A percentile compares a stretch with the other conserved stretches of the same genome.
Conservation (phyloP, 1,140 invertebrate species). For the Drosophila murphyi region DNA sequence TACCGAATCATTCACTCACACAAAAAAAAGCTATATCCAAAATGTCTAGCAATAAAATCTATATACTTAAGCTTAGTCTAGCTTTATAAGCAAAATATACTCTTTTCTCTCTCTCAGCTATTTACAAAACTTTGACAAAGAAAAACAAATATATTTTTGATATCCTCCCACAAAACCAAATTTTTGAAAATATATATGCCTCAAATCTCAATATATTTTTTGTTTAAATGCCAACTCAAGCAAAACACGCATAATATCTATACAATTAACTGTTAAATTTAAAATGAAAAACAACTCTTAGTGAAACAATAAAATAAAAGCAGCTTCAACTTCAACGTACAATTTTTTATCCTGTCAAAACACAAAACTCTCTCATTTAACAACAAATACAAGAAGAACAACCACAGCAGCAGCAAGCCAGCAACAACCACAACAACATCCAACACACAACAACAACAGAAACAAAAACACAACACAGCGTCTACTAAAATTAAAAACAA, state of each 20-base stretch:
- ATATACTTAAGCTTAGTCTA: slow-evolving; percentile 62
- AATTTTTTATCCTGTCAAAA: slow-evolving; percentile 46
- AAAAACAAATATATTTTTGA: slow-evolving; percentile 55
- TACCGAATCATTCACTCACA: slow-evolving; percentile 33
- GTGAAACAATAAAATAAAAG: slow-evolving; percentile 36
- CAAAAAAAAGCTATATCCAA: slow-evolving; percentile 28
- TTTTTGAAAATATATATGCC: slow-evolving; percentile 7
- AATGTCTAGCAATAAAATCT: slow-evolving; percentile 38
- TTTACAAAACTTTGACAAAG: slow-evolving; percentile 28
- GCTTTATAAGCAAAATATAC: slow-evolving; percentile 51
- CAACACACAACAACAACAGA: slow-evolving; percentile 29
- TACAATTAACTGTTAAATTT: slow-evolving; percentile 25
- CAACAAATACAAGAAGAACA: slow-evolving; percentile 30
- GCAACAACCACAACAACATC: slow-evolving; percentile 48
- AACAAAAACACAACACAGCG: slow-evolving; percentile 27
- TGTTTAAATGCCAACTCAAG: slow-evolving; percentile 19
- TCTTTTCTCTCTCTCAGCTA: slow-evolving; percentile 36
- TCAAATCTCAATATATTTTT: slow-evolving; percentile 20
- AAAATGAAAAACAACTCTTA: slow-evolving; percentile 5
- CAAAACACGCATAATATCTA: slow-evolving; percentile 22
- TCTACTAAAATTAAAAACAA: slow-evolving; percentile 53
- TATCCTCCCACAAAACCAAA: slow-evolving; percentile 20
- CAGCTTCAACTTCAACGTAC: slow-evolving; percentile 39
- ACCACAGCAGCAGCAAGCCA: slow-evolving; percentile 36
- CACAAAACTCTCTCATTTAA: slow-evolving; percentile 30